Percentiles rank a stretch among this genome's conserved stretches.
phyloP scores from a whole-genome alignment of 2,113 vertebrate species.

The Herpetotheres cachinnans region DNA sequence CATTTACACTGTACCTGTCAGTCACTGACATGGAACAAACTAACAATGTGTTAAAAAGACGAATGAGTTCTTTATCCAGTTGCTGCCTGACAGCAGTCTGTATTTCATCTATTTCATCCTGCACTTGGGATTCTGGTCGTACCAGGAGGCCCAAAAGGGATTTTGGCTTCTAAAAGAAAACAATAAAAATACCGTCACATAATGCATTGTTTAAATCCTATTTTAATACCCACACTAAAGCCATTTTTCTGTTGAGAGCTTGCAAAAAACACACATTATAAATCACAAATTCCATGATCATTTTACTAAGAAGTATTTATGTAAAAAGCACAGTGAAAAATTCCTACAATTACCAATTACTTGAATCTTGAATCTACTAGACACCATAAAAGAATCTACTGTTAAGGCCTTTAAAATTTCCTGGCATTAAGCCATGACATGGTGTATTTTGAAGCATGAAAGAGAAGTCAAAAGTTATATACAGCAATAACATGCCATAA shows the following conservation, averaged over 20 bases:
- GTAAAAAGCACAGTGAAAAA: not conserved
- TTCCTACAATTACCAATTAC: not conserved
- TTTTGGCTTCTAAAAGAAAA: constrained; percentile 75
- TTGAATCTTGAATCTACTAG: not conserved
- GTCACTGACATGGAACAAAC: constrained; percentile 71
- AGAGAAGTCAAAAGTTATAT: not conserved
- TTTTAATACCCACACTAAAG: not conserved
- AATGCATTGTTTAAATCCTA: not conserved
- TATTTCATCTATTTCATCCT: constrained; percentile 71
- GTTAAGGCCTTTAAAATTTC: not conserved
- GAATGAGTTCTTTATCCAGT: constrained; percentile 87
- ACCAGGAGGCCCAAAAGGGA: constrained; percentile 83
- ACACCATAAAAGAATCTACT: not conserved
- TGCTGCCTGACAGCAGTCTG: constrained; percentile 81
- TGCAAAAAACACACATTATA: not conserved
- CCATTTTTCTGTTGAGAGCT: not conserved
- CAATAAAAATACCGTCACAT: constrained; percentile 1
- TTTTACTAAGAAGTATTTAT: not conserved
- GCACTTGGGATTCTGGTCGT: constrained; percentile 70
- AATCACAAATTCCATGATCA: not conserved
- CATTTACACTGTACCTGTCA: constrained; percentile 81
- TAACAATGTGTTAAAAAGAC: constrained; percentile 83
- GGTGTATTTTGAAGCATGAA: not conserved
- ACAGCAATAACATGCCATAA: not conserved
- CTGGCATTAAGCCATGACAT: not conserved